These are phyloP conservation scores for Sisor rabdophorus DNA, from an alignment of 2,113 vertebrate genomes.

Conservation along the genomic window DNA sequence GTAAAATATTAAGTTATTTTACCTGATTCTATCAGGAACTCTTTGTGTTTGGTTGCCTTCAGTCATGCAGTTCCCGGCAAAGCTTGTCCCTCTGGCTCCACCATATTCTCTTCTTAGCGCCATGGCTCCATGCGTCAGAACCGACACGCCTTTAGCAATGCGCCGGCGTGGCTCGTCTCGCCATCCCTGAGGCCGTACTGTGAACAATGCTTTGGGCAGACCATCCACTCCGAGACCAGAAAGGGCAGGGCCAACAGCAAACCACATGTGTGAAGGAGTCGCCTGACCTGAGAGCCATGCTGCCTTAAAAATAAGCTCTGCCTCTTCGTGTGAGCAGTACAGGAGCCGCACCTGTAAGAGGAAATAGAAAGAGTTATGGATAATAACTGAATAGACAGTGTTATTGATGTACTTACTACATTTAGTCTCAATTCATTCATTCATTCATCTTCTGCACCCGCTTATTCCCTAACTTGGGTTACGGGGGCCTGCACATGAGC, in stretches of 20 bases:
- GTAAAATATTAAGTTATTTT: slow-evolving; percentile 43
- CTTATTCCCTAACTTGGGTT: no score
- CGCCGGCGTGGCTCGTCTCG: slow-evolving; percentile 81
- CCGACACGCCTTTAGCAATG: slow-evolving; percentile 83
- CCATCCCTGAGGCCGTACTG: slow-evolving; percentile 88
- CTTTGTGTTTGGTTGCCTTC: slow-evolving; percentile 78
- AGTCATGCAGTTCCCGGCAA: slow-evolving; percentile 79
- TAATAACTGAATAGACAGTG: background rate
- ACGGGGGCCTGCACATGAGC: no score
- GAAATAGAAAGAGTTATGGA: background rate
- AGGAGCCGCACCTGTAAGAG: slow-evolving; percentile 80
- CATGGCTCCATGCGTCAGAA: slow-evolving; percentile 86
- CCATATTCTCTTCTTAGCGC: slow-evolving; percentile 81
- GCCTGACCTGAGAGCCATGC: slow-evolving; percentile 80
- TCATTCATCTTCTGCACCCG: no score
- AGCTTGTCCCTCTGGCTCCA: slow-evolving; percentile 69
- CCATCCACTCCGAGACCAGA: slow-evolving; percentile 78
- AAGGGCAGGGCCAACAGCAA: slow-evolving; percentile 83
- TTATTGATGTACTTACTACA: background rate
- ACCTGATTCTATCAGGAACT: slow-evolving; percentile 80
- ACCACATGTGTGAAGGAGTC: slow-evolving; percentile 89
- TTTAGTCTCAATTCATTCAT: no score
- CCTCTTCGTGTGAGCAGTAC: slow-evolving; percentile 88
- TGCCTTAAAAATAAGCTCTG: slow-evolving; percentile 79
- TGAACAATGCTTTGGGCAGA: slow-evolving; percentile 81